Base-by-base conservation (phyloP, 1,140 invertebrate species). In the Pseudomyrmex concolor region DNA sequence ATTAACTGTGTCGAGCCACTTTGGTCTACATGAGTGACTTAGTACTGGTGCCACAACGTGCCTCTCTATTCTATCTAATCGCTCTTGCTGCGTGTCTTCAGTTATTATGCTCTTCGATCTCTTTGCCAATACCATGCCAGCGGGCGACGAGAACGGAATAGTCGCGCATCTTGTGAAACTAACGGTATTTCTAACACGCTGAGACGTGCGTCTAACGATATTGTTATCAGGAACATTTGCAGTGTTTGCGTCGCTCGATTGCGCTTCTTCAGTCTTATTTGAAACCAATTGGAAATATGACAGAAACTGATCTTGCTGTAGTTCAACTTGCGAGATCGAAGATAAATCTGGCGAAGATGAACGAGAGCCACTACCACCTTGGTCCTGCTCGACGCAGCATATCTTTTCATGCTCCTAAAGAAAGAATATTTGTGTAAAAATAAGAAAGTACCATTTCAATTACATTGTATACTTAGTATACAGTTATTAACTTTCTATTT, bases 81-180 rank as follows among this genome's bases (percentile, higher is more conserved):
- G 92, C 85, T 95, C 95, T 62, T 92, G 93, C n/a, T 95, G 92
- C 67, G 94, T 95, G 9, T 93, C 93, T 80, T 93, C 90, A 0
- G 94, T 94, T 90, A 95, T 94, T 63, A 93, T 89, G 34, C 34
- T 34, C 83, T 95, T 95, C 1, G 95, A 94, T 13, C 94, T 94
- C 82, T 94, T 94, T 2, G 94, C 89, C 66, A 95, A 86, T 62
- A 93, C 90, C 13, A 95, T 90, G 10, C 95, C 95, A 50, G 95
- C 95, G n/a, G 95, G 95, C 19, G 95, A 95, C 2, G 95, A 95
- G 81, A 95, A 94, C 12, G 95, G 95, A 57, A 95, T 95, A 62
- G 92, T 92, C 15, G 94, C 88, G 82, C 93, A 95, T 57, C 95
- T 92, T 63, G 93, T 91, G 9, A 95, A 91, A 48, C 94, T 95